Evolutionary conservation across 1,140 invertebrate genomes (phyloP).

Genomic region (Acyrthosiphon pisum): DNA sequence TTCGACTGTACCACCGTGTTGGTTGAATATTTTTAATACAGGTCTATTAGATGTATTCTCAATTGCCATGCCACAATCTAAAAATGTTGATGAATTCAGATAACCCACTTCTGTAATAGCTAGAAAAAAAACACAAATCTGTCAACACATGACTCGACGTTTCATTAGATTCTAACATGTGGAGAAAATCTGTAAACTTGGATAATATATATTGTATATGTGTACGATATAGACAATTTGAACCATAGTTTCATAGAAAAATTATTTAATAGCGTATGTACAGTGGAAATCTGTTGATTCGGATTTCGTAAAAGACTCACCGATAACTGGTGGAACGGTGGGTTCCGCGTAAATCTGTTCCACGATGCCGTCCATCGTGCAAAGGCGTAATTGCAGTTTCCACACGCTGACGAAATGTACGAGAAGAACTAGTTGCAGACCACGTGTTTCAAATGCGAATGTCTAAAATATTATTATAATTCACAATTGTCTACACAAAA

Average conservation of each 20-base stretch:
- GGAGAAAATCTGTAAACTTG: not conserved
- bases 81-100: not conserved
- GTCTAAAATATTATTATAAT: not conserved
- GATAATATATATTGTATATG: not conserved
- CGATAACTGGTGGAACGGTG: not conserved
- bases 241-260: not conserved
- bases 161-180: not conserved
- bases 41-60: constrained; percentile 16
- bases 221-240: not conserved
- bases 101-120: constrained; percentile 43
- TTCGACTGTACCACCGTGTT: constrained; percentile 29
- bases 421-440: not conserved
- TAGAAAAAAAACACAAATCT: constrained; percentile 4
- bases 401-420: not conserved
- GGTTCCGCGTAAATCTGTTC: not conserved
- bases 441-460: fast-evolving
- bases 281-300: not conserved
- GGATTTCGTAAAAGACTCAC: not conserved
- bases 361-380: not conserved
- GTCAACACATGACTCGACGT: not conserved
- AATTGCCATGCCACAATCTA: constrained; percentile 42
- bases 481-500: not conserved
- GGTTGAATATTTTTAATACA: constrained; percentile 42
- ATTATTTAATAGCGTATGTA: not conserved
- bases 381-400: not conserved